Base-by-base conservation (phyloP, 2,113 vertebrate genomes). In the Corvus cornix region DNA sequence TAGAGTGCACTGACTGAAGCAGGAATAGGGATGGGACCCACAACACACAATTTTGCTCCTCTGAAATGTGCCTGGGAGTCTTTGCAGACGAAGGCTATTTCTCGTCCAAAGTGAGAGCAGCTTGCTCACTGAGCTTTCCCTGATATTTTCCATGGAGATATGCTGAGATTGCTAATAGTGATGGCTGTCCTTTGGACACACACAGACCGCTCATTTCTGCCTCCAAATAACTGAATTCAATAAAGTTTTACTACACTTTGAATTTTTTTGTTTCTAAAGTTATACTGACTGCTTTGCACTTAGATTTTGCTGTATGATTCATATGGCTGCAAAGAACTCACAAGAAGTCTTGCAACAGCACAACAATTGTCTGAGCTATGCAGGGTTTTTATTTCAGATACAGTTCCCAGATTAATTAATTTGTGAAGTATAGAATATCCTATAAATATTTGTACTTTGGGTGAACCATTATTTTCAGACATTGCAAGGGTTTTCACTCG, bases 21-120 rank as follows among this genome's bases (percentile, higher is more conserved):
- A 53, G 68, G 23, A 55, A 48, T 10, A 1, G 0, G 18, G 15
- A 28, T 67, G 30, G 31, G 27, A 77, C 41, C 16, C 2, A 1
- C n/a, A 26, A 19, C 11, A 41, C 2, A 2, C 0, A 1, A 3
- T 53, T 88, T 69, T 80, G 10, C 23, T 68, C 43, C 43, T 74
- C 48, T 37, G 48, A 24, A 86, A 69, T 10, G 28, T 37, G 9
- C n/a, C 51, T 59, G 27, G 27, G 19, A 64, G n/a, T 68, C 12
- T 92, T 35, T 43, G 31, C 41, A 62, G 41, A 7, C 5, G 27
- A 7, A 30, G 16, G 35, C n/a, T 66, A 2, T 44, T 67, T 62
- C 35, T 59, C 16, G 41, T 46, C 8, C 30, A 33, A 21, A 60
- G 46, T 18, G 7, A n/a, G 4, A 58, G 28, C 3, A 3, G 8